These are phyloP conservation scores for Mylabris sibirica DNA, from an alignment of 2,888 invertebrate genomes.

Conservation along the genomic window DNA sequence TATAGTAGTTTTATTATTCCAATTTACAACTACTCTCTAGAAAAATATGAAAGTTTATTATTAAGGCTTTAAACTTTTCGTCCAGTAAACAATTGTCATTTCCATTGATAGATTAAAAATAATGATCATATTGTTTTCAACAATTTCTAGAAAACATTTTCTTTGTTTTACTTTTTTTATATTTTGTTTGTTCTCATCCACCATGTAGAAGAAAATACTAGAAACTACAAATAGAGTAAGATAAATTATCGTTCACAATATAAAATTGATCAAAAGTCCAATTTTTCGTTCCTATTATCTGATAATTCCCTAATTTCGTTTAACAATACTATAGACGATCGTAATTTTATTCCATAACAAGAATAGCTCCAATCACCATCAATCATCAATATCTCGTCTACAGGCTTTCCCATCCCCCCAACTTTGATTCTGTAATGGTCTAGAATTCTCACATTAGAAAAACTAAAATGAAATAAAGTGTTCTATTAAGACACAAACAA, in stretches of 20 bases:
- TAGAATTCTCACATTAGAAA: neutral
- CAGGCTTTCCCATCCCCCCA: too few relatives aligned
- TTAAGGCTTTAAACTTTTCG: neutral
- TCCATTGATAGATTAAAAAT: neutral
- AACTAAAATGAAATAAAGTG: neutral
- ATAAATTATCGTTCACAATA: neutral
- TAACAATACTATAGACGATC: constrained; percentile 1
- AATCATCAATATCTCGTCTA: constrained; percentile 1
- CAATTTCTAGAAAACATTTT: too few relatives aligned
- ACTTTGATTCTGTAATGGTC: neutral
- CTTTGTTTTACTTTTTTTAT: too few relatives aligned
- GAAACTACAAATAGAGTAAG: neutral
- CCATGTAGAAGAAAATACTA: neutral
- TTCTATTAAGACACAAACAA: neutral
- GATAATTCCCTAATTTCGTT: constrained; percentile 10
- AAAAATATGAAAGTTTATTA: neutral
- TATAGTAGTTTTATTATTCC: too few relatives aligned
- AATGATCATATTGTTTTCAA: neutral
- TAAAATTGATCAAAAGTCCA: neutral
- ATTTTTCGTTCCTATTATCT: constrained; percentile 8
- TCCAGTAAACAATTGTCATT: neutral
- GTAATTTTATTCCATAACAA: constrained; percentile 10
- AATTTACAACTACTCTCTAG: neutral
- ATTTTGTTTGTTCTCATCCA: neutral
- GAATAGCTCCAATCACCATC: neutral